Evolutionary conservation across 2,888 invertebrate species (phyloP), one percentile per base, ranked within the genome.

Genomic region (Melieria crassipennis): DNA sequence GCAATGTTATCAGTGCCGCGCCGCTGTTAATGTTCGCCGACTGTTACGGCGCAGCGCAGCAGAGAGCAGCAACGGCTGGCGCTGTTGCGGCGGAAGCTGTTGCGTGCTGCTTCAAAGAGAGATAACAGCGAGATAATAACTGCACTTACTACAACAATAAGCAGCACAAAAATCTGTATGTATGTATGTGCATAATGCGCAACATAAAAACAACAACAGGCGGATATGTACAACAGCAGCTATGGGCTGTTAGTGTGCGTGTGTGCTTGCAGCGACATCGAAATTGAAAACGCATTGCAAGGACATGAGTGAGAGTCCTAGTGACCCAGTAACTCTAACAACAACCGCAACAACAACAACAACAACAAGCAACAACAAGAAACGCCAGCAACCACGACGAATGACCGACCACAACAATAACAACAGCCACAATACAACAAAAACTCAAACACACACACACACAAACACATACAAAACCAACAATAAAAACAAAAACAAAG

Each of bases 321-420:
- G 84, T 84, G 84, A 85, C 84, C 84, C 82, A 84, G 82, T 84
- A 83, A 84, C 66, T 79, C 76, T 79, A 75, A 73, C 78, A 75
- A 60, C 70, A 70, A 75, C 74, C 72, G 78, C 65, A 71, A 72
- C 73, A 75, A 64, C 68, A 68, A 63, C 70, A 65, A 42, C 45
- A 69, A 7, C 62, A 62, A 62, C 7, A 62, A n/a, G n/a, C 45
- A 69, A 7, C 62, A 62, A 13, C 48, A 62, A 13, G 11, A 46
- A 62, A 47, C 5, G 13, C 52, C 13, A 11, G 13, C 52, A 13
- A 52, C 52, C 52, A 52, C 52, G 52, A 30, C 30, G 30, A 30
- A 30, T 30, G 30, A 30, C 30, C 30, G 30, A 30, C 30, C 30
- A 30, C 58, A 58, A 60, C 61, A 61, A 64, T 52, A 64, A 66